Evolutionary conservation across 2,888 invertebrate genomes (phyloP), one percentile per base, ranked within the genome.

Genomic region (Pachymerium ferrugineum): DNA sequence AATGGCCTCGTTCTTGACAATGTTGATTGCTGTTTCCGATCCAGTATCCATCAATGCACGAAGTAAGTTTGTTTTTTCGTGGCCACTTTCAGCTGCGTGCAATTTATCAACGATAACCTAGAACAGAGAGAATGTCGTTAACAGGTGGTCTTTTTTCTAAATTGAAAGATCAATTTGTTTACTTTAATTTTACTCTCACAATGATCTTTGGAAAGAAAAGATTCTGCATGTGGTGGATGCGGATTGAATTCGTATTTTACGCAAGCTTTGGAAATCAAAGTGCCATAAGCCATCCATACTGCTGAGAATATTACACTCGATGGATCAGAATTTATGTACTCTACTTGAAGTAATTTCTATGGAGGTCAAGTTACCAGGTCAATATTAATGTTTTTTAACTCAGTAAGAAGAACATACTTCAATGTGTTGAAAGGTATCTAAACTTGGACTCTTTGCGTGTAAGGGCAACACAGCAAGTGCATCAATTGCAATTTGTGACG

Each of bases 211-310:
- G 29, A 19, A 10, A 76, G 14, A 67, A 74, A 47, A 19, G 38
- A 16, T 28, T 38, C 29, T 8, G 5, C 25, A 8, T 33, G 12
- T 16, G 31, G 69, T n/a, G 47, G 42, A 33, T 62, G 35, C n/a
- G 35, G 62, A 12, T 69, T 38, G 14, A 38, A 68, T 22, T 22
- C 19, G 25, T 75, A 22, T 8, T 16, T 28, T 29, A 73, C 73
- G 31, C 76, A 76, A 19, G 75, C 76, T n/a, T 47, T 75, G 67
- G 73, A 38, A 22, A 76, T 29, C 30, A 76, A 62, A 16, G 74
- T 73, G 30, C 74, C 76, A 68, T 74, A 76, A 67, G 73, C 19
- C 67, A 74, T 16, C 33, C 33, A 33, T 8, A 12, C 12, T 8
- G 12, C 33, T 8, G 33, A 33, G 12, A 33, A 33, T 12, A 33